A percentile compares a stretch with the other conserved stretches of the same genome.
These are phyloP conservation scores for Platycheirus rosarum DNA, from an alignment of 2,888 invertebrate genomes.

Conservation along the genomic window DNA sequence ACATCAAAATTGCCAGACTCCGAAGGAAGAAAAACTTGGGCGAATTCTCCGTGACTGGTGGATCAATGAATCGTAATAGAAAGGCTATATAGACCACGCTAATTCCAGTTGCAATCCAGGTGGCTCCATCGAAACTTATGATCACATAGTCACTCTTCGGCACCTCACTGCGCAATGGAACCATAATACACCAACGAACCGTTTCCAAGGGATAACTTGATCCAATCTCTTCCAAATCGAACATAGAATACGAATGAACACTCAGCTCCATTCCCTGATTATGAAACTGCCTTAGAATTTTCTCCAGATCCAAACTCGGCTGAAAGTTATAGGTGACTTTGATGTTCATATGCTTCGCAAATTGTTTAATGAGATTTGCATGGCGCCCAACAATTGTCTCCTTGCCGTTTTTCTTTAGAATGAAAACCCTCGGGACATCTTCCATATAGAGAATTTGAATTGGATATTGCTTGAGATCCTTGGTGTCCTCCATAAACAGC, in stretches of 20 bases:
- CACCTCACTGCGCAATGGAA: constrained; percentile 79
- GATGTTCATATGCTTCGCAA: constrained; percentile 54
- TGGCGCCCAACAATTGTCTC: constrained; percentile 39
- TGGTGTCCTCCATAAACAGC: constrained; percentile 7
- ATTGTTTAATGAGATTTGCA: constrained; percentile 41
- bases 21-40: constrained; percentile 76
- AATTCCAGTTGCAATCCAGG: constrained; percentile 77
- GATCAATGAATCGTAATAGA: constrained; percentile 76
- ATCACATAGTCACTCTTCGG: constrained; percentile 79
- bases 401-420: background rate
- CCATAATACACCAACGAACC: constrained; percentile 79
- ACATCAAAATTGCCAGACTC: constrained; percentile 77
- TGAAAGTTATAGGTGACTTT: constrained; percentile 20
- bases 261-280: constrained; percentile 25
- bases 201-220: constrained; percentile 78
- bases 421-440: constrained; percentile 47
- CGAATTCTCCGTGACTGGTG: constrained; percentile 2
- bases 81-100: constrained; percentile 78
- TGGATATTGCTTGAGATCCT: constrained; percentile 22
- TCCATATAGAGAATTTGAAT: constrained; percentile 41
- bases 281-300: constrained; percentile 36
- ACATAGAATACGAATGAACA: constrained; percentile 52
- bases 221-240: constrained; percentile 48
- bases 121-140: constrained; percentile 78
- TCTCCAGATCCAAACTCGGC: constrained; percentile 29